Evolutionary conservation across 1,140 invertebrate genomes (phyloP), one percentile per base, ranked within the genome.

Genomic region (Aphidius ervi): DNA sequence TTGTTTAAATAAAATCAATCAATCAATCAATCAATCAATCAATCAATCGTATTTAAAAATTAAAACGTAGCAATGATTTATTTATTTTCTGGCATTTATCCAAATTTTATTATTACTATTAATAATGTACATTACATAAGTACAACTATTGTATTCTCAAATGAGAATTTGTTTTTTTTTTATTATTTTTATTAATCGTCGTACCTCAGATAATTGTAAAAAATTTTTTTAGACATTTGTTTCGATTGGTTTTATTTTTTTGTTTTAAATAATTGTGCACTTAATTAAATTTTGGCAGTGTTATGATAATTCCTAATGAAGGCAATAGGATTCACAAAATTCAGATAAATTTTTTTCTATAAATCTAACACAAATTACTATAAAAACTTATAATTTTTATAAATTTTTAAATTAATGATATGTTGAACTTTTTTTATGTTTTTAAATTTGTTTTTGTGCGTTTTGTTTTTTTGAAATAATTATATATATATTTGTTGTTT

Each of bases 61-160:
- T 54, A 37, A 54, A 41, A 41, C 56, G 23, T 9, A 41, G 8
- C 61, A 52, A 46, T 48, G 16, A 16, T 16, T 50, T n/a, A 47
- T 49, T 41, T 48, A 54, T 56, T 10, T 46, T 45, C 50, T 47
- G 56, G 54, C 47, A 48, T 37, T 58, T 46, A 55, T 59, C 42
- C 50, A 46, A 41, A 60, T 40, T 54, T 58, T 55, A 47, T 61
- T 42, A 20, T 60, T 46, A 52, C 40, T 63, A 63, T 62, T 72
- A 66, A 74, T 71, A 76, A 74, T 74, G 77, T 78, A 79, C 72
- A 72, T 74, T 69, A 74, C 70, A 71, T 78, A 79, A 78, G 76
- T 78, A 79, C 76, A 75, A 79, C 74, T 77, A 79, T 79, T 76
- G 74, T 78, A 75, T 31, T 72, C 74, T 78, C 73, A 77, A 74